Evolutionary conservation across 2,888 invertebrate species (phyloP).

Genomic region (Thymelicus acteon): DNA sequence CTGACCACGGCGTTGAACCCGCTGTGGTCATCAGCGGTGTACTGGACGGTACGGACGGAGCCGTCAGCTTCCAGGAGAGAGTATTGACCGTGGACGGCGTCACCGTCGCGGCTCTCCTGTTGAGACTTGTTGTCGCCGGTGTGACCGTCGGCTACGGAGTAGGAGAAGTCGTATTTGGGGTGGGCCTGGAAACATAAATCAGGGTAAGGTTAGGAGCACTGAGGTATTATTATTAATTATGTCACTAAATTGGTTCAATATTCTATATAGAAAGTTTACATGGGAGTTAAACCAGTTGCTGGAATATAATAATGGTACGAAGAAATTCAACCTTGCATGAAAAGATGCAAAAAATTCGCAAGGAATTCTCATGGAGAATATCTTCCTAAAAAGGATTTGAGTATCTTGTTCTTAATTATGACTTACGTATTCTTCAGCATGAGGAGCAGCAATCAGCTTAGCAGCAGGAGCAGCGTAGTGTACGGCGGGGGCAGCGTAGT

Average conservation of each 20-base stretch:
- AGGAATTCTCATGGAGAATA: too few relatives aligned
- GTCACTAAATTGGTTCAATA: too few relatives aligned
- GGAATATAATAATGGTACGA: too few relatives aligned
- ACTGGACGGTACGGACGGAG: slow-evolving; percentile 80
- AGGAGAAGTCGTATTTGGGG: slow-evolving; percentile 84
- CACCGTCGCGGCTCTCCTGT: slow-evolving; percentile 84
- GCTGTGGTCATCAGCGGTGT: slow-evolving; percentile 81
- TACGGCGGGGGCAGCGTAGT: slow-evolving; percentile 61
- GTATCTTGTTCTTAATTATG: not conserved
- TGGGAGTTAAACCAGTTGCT: too few relatives aligned
- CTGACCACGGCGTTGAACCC: slow-evolving; percentile 78
- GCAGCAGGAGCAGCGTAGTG: slow-evolving; percentile 52
- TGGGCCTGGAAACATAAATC: slow-evolving; percentile 66
- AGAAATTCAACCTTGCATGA: too few relatives aligned
- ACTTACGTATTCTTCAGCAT: slow-evolving; percentile 33
- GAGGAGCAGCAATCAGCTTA: slow-evolving; percentile 21
- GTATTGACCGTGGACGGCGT: slow-evolving; percentile 85
- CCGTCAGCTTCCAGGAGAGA: slow-evolving; percentile 78
- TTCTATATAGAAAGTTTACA: too few relatives aligned
- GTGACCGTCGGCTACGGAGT: slow-evolving; percentile 84
- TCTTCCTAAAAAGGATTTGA: not conserved
- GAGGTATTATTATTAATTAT: too few relatives aligned
- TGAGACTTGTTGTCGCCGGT: slow-evolving; percentile 86
- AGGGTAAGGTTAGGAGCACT: too few relatives aligned
- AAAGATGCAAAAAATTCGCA: too few relatives aligned